Percentiles rank a stretch among this genome's conserved stretches.
phyloP scores from a whole-genome alignment of 2,113 vertebrate genomes.

The Haemorhous mexicanus region DNA sequence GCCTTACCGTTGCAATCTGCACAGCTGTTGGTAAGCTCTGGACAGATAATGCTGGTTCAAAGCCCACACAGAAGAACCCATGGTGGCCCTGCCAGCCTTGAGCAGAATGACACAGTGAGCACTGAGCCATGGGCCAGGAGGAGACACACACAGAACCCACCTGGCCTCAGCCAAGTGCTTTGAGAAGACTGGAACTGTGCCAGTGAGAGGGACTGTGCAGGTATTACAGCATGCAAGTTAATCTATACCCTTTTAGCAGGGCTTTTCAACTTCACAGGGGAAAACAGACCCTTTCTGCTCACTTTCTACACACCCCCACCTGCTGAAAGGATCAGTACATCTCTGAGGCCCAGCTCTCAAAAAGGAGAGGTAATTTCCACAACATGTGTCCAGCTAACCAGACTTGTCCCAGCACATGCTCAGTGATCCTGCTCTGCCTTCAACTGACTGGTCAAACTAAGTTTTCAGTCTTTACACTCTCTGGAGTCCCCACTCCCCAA shows the following conservation, averaged over 20 bases:
- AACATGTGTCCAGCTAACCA: rapidly evolving
- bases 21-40: neutral
- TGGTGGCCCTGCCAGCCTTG: neutral
- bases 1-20: neutral
- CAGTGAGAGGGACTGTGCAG: neutral
- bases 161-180: neutral
- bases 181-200: neutral
- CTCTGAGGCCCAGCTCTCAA: neutral
- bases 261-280: neutral
- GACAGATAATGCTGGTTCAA: neutral
- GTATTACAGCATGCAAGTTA: neutral
- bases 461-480: neutral
- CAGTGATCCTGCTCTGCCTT: neutral
- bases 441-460: neutral
- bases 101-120: neutral
- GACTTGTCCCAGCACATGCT: neutral
- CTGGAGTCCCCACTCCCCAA: neutral
- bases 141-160: neutral
- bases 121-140: no score
- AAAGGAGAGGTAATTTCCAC: neutral
- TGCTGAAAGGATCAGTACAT: neutral
- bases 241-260: neutral
- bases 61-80: neutral
- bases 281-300: neutral
- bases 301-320: neutral